A percentile compares a stretch with the other conserved stretches of the same genome.
Conservation (phyloP, 2,888 invertebrate genomes). For the Hyalella azteca region DNA sequence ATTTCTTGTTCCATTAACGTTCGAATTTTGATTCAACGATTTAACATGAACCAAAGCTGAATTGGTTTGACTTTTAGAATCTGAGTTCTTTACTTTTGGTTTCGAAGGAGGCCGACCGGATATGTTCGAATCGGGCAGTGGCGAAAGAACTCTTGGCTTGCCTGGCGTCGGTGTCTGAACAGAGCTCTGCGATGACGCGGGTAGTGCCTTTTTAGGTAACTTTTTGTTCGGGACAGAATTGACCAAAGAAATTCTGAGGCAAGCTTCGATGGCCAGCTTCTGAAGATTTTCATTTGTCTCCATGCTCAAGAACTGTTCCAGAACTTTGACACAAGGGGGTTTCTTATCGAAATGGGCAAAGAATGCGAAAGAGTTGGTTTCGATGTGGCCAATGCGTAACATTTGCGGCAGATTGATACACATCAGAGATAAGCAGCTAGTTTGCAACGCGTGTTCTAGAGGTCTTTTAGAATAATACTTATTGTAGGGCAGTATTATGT, state of each 20-base stretch:
- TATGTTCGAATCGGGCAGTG: too few relatives aligned
- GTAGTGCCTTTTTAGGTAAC: background rate
- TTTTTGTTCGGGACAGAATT: background rate
- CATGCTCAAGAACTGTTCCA: background rate
- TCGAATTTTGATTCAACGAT: too few relatives aligned
- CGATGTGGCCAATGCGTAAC: background rate
- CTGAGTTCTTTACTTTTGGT: too few relatives aligned
- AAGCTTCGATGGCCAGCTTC: background rate
- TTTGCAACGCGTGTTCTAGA: background rate
- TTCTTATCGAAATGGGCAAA: conserved; percentile 5
- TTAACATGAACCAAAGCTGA: too few relatives aligned
- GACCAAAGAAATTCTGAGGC: background rate
- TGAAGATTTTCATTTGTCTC: background rate
- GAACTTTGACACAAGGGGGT: background rate
- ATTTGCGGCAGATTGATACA: background rate
- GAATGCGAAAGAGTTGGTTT: background rate
- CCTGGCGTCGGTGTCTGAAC: background rate
- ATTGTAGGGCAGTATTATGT: background rate
- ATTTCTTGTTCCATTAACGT: too few relatives aligned
- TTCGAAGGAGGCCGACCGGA: too few relatives aligned
- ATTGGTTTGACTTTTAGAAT: too few relatives aligned
- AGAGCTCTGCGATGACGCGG: background rate
- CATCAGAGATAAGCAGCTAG: background rate
- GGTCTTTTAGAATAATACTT: background rate
- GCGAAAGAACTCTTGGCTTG: background rate